These are phyloP conservation scores for Novumbra hubbsi DNA, from an alignment of 2,797 vertebrate species.

Conservation along the genomic window DNA sequence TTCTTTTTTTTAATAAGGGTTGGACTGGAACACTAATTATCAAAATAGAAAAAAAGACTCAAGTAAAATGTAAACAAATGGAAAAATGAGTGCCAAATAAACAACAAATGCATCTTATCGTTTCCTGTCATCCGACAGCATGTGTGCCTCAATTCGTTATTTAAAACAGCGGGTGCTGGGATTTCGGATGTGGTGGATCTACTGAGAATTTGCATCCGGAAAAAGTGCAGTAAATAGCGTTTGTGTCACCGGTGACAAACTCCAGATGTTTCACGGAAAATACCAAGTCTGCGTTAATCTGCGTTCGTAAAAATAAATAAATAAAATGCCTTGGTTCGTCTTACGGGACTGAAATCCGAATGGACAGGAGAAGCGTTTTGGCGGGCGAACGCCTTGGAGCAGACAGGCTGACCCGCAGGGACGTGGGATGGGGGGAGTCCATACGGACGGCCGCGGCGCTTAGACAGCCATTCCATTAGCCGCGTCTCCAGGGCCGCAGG, in stretches of 20 bases:
- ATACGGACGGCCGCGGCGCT: slow-evolving; percentile 39
- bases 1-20: slow-evolving; percentile 27
- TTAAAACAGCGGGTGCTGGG: slow-evolving; percentile 34
- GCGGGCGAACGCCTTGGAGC: slow-evolving; percentile 63
- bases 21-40: slow-evolving; percentile 38
- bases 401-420: slow-evolving; percentile 40
- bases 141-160: slow-evolving; percentile 55
- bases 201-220: slow-evolving; percentile 57
- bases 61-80: slow-evolving; percentile 46
- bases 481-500: slow-evolving; percentile 32
- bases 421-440: slow-evolving; percentile 27
- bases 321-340: slow-evolving; percentile 50
- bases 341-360: slow-evolving; percentile 45
- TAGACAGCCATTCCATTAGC: slow-evolving; percentile 40
- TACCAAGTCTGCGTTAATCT: slow-evolving; percentile 46
- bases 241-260: slow-evolving; percentile 52
- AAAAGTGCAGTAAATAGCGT: slow-evolving; percentile 58
- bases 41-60: slow-evolving; percentile 34
- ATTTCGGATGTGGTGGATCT: slow-evolving; percentile 43
- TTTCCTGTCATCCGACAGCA: slow-evolving; percentile 39
- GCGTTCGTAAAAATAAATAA: slow-evolving; percentile 60
- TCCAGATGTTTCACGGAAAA: slow-evolving; percentile 25
- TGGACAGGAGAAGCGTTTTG: slow-evolving; percentile 57
- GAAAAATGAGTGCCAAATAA: slow-evolving; percentile 43
- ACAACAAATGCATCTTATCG: slow-evolving; percentile 47